Evolutionary conservation across 2,888 invertebrate species (phyloP), one percentile per base, ranked within the genome.

Genomic region (Heliconius hortense): DNA sequence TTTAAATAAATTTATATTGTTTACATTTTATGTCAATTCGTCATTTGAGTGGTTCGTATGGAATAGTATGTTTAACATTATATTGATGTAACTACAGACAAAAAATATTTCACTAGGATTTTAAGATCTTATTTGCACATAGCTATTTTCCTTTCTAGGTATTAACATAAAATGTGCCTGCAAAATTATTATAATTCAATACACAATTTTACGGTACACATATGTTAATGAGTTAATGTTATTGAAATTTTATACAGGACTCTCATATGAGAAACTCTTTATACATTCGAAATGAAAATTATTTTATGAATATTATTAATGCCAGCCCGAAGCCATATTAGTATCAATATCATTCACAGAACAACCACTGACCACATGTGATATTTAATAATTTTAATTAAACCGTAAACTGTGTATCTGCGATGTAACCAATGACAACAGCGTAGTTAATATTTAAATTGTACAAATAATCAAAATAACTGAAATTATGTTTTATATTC

Each of bases 281-380:
- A 59, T 71, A 60, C 11, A 60, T 71, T 71, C 60, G 35, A 13
- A 60, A 71, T 71, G 71, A 60, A 71, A 71, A 71, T 71, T 60
- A 71, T 71, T 71, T 71, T 28, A 71, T 62, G 60, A 71, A 60
- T 71, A 48, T 64, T 72, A 64, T 71, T 39, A 71, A 71, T 62
- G 26, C 43, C 71, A 24, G 71, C 71, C 71, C 39, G 73, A 72
- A 72, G 72, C 66, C 53, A 73, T 74, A 74, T 79, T 77, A 74
- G 75, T 77, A 76, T 72, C 71, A 62, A 71, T 67, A 73, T 67
- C 77, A 79, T 77, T 62, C 75, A 78, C 77, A 76, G 75, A 72
- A 76, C 64, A 48, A 79, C 76, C 75, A 39, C 79, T 76, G 76
- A 74, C 78, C 77, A 74, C 80, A 79, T 76, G 76, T 75, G 68